phyloP scores from a whole-genome alignment of 1,140 invertebrate species.

The Vanessa tameamea region DNA sequence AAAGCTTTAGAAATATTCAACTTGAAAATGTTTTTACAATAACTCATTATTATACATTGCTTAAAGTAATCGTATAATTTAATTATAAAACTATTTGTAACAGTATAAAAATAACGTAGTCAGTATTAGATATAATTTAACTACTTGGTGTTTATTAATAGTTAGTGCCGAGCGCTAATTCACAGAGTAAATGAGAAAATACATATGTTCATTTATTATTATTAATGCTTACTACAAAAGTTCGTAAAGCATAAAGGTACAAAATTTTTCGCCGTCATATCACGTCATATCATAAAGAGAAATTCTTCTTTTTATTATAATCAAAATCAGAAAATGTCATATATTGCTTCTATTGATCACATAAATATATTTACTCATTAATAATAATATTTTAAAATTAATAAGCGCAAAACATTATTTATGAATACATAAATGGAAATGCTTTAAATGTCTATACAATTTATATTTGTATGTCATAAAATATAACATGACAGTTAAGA shows the following conservation, averaged over 20 bases:
- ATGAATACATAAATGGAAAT: constrained; percentile 23
- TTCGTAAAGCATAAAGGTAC: constrained; percentile 52
- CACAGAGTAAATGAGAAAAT: constrained; percentile 9
- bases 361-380: constrained; percentile 35
- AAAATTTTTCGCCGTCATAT: constrained; percentile 73
- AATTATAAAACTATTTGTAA: constrained; percentile 23
- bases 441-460: constrained; percentile 38
- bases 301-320: constrained; percentile 36
- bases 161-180: constrained; percentile 46
- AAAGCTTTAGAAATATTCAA: constrained; percentile 53
- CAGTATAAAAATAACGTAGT: constrained; percentile 7
- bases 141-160: constrained; percentile 21
- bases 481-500: not conserved
- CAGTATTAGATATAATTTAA: constrained; percentile 22
- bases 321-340: constrained; percentile 8
- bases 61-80: constrained; percentile 35
- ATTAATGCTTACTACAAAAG: constrained; percentile 3
- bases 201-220: constrained; percentile 16
- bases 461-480: constrained; percentile 18
- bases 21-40: constrained; percentile 44
- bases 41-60: constrained; percentile 36
- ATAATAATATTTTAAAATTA: constrained; percentile 14
- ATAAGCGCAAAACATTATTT: constrained; percentile 11
- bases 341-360: constrained; percentile 29
- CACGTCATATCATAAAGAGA: constrained; percentile 65